Percentiles rank a stretch among this genome's conserved stretches.
Evolutionary conservation across 2,888 invertebrate species (phyloP).

Genomic region (Lamellibrachia columna): DNA sequence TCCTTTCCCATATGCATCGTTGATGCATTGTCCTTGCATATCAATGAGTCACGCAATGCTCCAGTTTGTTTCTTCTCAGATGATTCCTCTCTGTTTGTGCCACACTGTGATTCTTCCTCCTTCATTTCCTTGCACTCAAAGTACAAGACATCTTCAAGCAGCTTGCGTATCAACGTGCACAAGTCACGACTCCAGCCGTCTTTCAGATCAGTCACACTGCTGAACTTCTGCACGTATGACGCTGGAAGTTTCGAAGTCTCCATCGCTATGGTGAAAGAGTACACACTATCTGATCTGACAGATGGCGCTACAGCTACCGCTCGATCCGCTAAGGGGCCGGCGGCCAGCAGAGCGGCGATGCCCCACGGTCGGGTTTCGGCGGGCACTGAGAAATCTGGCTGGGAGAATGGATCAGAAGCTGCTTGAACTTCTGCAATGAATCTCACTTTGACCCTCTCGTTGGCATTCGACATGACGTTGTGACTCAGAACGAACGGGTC

Average conservation of each 20-base stretch:
- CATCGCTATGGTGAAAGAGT: background rate
- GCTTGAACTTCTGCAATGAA: background rate
- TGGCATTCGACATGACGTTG: conserved; percentile 56
- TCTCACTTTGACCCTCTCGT: conserved; percentile 36
- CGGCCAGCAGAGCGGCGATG: background rate
- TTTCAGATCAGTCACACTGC: background rate
- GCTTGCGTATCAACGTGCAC: background rate
- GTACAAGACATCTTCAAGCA: too few relatives aligned
- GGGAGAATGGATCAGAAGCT: background rate
- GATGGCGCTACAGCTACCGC: background rate
- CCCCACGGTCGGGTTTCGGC: background rate
- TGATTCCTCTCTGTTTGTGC: too few relatives aligned
- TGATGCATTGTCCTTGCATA: too few relatives aligned
- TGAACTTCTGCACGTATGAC: background rate
- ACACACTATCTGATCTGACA: background rate
- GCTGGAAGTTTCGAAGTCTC: background rate
- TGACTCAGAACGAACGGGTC: conserved; percentile 59
- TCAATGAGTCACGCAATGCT: too few relatives aligned
- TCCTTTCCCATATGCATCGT: too few relatives aligned
- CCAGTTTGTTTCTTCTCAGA: too few relatives aligned
- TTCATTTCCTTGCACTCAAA: too few relatives aligned
- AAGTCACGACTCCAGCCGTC: background rate
- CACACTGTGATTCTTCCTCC: too few relatives aligned
- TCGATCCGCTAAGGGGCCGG: background rate
- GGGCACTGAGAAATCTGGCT: background rate